These are phyloP conservation scores for Chloromyia formosa DNA, from an alignment of 2,888 invertebrate species.

Conservation along the genomic window DNA sequence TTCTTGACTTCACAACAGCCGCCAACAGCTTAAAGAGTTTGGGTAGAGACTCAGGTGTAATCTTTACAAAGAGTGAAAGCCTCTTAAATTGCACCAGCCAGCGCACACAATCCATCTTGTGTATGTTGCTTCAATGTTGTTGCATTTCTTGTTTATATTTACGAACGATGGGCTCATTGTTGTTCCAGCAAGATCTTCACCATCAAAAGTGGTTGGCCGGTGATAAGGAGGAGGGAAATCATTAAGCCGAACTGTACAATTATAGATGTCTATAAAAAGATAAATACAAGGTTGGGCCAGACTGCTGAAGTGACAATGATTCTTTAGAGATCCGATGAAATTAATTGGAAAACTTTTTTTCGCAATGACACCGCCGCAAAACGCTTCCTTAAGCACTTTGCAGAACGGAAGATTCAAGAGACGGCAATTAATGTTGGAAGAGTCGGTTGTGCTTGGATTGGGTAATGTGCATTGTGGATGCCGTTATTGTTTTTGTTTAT, in stretches of 20 bases:
- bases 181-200: no score
- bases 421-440: no score
- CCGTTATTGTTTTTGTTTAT: no score
- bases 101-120: neutral
- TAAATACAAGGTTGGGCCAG: neutral
- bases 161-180: no score
- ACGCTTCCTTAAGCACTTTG: conserved; percentile 8
- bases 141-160: neutral
- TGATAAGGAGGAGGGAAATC: neutral
- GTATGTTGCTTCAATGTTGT: neutral
- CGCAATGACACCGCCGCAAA: neutral
- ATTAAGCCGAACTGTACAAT: conserved; percentile 7
- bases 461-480: no score
- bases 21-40: neutral
- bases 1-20: neutral
- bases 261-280: conserved; percentile 16
- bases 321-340: conserved; percentile 12
- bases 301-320: neutral
- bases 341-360: neutral
- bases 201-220: no score
- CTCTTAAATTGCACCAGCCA: conserved; percentile 23
- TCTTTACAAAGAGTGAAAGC: conserved; percentile 27
- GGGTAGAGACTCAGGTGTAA: neutral
- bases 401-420: neutral
- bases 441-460: no score